Percentiles rank a stretch among this genome's conserved stretches.
Conservation (phyloP, 2,888 invertebrate genomes). For the Andrena praecox region DNA sequence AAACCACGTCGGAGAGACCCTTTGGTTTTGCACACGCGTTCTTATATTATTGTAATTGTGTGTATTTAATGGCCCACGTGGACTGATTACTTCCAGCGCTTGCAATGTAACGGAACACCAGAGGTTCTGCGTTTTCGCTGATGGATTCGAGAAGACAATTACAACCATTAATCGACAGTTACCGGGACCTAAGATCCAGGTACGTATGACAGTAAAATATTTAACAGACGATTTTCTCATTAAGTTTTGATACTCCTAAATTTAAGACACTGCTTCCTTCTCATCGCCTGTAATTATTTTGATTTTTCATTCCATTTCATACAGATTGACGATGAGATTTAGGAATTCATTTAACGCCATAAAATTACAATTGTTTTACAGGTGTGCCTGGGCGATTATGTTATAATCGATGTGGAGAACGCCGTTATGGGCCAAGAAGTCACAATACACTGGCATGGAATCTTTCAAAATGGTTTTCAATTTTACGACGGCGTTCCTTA, state of each 20-base stretch:
- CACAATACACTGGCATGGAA: slow-evolving; percentile 96
- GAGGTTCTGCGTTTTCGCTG: not conserved
- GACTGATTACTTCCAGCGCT: not conserved
- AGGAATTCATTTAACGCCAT: too few relatives aligned
- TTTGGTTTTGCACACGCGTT: too few relatives aligned
- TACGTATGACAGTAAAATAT: not conserved
- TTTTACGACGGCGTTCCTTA: slow-evolving; percentile 96
- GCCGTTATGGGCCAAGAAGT: slow-evolving; percentile 94
- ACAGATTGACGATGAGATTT: too few relatives aligned
- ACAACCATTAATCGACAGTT: not conserved
- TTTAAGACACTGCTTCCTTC: too few relatives aligned
- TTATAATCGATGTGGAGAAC: slow-evolving; percentile 94
- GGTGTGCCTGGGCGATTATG: slow-evolving; percentile 94
- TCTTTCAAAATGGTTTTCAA: slow-evolving; percentile 92
- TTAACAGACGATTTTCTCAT: not conserved
- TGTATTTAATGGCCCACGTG: too few relatives aligned
- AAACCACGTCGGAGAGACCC: too few relatives aligned
- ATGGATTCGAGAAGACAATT: slow-evolving; percentile 5
- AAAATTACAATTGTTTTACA: slow-evolving; percentile 82
- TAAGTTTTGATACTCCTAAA: not conserved
- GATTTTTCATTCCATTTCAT: too few relatives aligned
- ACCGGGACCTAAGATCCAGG: slow-evolving; percentile 15
- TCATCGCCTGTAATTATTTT: too few relatives aligned
- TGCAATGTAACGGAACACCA: not conserved
- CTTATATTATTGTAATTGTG: too few relatives aligned